These are phyloP conservation scores for Apaloderma vittatum DNA, from an alignment of 2,113 vertebrate species.

Conservation along the genomic window DNA sequence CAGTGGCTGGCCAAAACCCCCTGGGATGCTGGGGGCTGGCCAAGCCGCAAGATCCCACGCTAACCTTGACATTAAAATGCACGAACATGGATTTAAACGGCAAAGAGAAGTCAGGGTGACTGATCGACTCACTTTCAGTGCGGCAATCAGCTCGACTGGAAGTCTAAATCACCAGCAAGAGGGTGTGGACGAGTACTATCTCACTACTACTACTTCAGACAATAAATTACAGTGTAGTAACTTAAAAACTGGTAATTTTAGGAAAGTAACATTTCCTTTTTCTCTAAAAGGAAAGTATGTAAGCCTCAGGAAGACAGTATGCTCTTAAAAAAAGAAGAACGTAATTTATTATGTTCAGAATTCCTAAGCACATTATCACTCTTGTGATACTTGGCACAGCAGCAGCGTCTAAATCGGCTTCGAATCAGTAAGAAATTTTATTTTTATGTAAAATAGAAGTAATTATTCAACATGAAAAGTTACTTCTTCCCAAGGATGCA, in stretches of 20 bases:
- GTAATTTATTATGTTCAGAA: not conserved
- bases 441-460: too few species aligned
- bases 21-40: not conserved
- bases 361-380: not conserved
- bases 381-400: not conserved
- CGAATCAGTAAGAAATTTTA: too few species aligned
- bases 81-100: not conserved
- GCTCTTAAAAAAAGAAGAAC: not conserved
- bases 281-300: not conserved
- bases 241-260: not conserved
- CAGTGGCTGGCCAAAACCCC: not conserved
- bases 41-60: not conserved
- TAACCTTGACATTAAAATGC: constrained; percentile 32
- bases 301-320: not conserved
- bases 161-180: not conserved
- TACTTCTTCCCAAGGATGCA: not conserved
- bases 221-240: not conserved
- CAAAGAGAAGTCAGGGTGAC: not conserved
- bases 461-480: not conserved
- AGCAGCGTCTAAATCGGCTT: not conserved
- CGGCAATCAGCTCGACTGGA: not conserved
- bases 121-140: not conserved
- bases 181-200: not conserved
- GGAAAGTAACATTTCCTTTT: not conserved
- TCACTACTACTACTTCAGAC: not conserved